Evolutionary conservation across 2,888 invertebrate species (phyloP), one percentile per base, ranked within the genome.

Genomic region (Mimumesa dahlbomi): DNA sequence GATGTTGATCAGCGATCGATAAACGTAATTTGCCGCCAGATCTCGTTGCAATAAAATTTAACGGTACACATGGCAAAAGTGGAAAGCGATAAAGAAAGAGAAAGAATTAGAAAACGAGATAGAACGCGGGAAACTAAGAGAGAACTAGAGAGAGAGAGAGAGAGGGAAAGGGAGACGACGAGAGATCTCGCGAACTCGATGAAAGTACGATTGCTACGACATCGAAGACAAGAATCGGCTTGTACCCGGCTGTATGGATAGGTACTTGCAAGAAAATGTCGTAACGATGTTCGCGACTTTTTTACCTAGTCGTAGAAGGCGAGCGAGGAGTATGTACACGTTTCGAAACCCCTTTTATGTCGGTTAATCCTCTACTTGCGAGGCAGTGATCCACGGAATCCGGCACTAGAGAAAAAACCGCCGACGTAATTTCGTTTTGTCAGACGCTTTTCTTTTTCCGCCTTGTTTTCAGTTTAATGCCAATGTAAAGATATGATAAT

Each of bases 211-310:
- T 73, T 50, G 69, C 68, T 53, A 36, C 67, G 70, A 72, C 57
- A 58, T 63, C 49, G 57, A 57, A 64, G 73, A 79, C 79, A 70
- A 67, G 61, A 67, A 79, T 76, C 76, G 70, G 68, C 71, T 61
- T 75, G 73, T 67, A 68, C 56, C 69, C 38, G 45, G 18, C 40
- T 58, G 53, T 54, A 62, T 18, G 65, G 70, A 52, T 67, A 73
- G 66, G 63, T 72, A 65, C 66, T 50, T 19, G 54, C 62, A 59
- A 66, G 72, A 76, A 81, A 78, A 78, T 70, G 76, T 74, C 71
- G 71, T 46, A 74, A 75, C 68, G 74, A 74, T 74, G 69, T 65
- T 68, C 72, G 56, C 57, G 46, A 67, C 38, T 56, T 77, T 79
- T 74, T 58, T 40, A 59, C 62, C 40, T 53, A 58, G 25, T 66